Conservation (phyloP, 2,113 vertebrate genomes). For the Pholis gunnellus region DNA sequence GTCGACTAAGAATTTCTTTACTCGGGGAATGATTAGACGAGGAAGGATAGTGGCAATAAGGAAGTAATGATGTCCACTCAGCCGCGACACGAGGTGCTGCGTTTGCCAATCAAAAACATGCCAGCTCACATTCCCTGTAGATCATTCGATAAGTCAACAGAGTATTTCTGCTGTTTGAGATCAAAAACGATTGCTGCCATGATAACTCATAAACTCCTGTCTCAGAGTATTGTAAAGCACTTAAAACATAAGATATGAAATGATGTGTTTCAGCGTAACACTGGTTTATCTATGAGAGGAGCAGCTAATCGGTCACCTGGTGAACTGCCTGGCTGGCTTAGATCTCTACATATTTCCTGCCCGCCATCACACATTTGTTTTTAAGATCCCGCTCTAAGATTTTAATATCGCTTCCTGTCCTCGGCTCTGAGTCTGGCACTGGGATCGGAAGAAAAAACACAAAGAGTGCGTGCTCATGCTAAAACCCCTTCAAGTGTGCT, state of each 20-base stretch:
- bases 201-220: not conserved
- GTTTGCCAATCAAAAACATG: too few relatives aligned
- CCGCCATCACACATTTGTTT: not conserved
- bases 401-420: conserved; percentile 6
- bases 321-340: not conserved
- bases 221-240: not conserved
- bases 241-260: not conserved
- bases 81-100: too few relatives aligned
- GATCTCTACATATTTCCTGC: not conserved
- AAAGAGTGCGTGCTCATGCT: conserved; percentile 45
- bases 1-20: too few relatives aligned
- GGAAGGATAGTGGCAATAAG: too few relatives aligned
- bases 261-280: not conserved
- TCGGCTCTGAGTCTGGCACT: not conserved
- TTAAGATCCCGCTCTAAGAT: conserved; percentile 29
- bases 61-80: too few relatives aligned
- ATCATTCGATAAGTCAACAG: not conserved
- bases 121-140: not conserved
- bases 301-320: not conserved
- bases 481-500: conserved; percentile 60
- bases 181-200: not conserved
- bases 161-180: not conserved
- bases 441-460: conserved; percentile 32
- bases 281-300: not conserved
- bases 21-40: too few relatives aligned